Evolutionary conservation across 2,888 invertebrate species (phyloP), one percentile per base, ranked within the genome.

Genomic region (Ecliptopera silaceata): DNA sequence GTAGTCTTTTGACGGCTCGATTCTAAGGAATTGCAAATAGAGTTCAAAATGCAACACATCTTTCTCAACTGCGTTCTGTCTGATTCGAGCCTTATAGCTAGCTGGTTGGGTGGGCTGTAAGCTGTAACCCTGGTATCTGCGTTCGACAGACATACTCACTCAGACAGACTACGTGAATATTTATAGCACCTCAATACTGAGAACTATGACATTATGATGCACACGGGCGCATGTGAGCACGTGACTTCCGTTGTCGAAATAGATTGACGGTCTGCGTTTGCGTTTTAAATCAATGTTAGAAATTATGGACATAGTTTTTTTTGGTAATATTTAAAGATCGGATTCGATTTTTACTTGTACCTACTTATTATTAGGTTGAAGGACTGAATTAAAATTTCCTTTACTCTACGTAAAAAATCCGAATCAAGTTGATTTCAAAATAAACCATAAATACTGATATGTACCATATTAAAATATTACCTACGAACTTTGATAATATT

Each of bases 201-300:
- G 86, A 86, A 86, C 73, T 78, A 75, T 79, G 80, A 82, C 82
- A 82, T 84, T 86, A 80, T 75, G 77, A 77, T 83, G 82, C 81
- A 78, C 74, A 72, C 79, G 70, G 66, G 64, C 75, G 68, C 77
- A 70, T 73, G 69, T 65, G 61, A 70, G 74, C 82, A 79, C 83
- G 86, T 83, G 85, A 88, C 84, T 86, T 86, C 88, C 87, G 86
- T 63, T 79, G 79, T 81, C 78, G 72, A 88, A 86, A 86, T 85
- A 83, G 83, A 84, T 66, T 69, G 72, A 75, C 68, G 70, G n/a
- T 59, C 69, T 72, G 73, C 70, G 68, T 70, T 67, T 70, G 50
- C 26, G 51, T 55, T 60, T 57, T 38, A 66, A 54, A 55, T 59
- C 26, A 45, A 34, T 29, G 36, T 15, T 34, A 44, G 48, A 54